Base-by-base conservation (phyloP, 2,113 vertebrate species). In the Montifringilla adamsi region DNA sequence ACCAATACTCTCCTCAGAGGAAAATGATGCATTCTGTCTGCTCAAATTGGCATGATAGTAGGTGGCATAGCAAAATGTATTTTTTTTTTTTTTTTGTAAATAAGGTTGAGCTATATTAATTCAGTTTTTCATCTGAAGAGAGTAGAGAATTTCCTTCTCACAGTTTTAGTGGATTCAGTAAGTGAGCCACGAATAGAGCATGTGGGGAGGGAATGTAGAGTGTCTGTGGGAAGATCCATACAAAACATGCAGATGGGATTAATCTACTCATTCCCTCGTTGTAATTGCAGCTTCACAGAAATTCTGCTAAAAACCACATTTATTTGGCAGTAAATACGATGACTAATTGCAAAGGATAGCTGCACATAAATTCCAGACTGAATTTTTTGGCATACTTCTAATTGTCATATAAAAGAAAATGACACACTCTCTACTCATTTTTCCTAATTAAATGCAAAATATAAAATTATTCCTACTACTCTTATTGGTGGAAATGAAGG, bases 321-420 rank as follows among this genome's bases (percentile, higher is more conserved):
- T 92, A 91, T 92, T 69, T 95, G 92, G 87, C 89, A 96, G 92
- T 93, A 94, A 97, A 95, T 93, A 94, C 18, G 78, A 96, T 93
- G 87, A 94, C 74, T 88, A 96, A 90, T 89, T 77, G 62, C 82
- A 86, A 94, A 94, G 41, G 56, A 79, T 67, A 92, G 63, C 74
- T 82, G 67, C 89, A 72, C 47, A 76, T 64, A 94, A 94, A 96
- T 96, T 94, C 69, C 91, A 89, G 62, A 58, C 78, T 60, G 81
- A 79, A 53, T 63, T 82, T 95, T 95, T 92, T 70, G 87, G 91
- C 87, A 80, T 83, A 85, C 84, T 95, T 89, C 56, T 96, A 96
- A 94, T 90, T 92, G 92, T 91, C 84, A 44, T 56, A 94, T 93
- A 83, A 92, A 90, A 95, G 93, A 92, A 96, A 96, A 96, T 87